Percentiles rank a stretch among this genome's conserved stretches.
Evolutionary conservation across 2,888 invertebrate species (phyloP).

Genomic region (Melanargia galathea): DNA sequence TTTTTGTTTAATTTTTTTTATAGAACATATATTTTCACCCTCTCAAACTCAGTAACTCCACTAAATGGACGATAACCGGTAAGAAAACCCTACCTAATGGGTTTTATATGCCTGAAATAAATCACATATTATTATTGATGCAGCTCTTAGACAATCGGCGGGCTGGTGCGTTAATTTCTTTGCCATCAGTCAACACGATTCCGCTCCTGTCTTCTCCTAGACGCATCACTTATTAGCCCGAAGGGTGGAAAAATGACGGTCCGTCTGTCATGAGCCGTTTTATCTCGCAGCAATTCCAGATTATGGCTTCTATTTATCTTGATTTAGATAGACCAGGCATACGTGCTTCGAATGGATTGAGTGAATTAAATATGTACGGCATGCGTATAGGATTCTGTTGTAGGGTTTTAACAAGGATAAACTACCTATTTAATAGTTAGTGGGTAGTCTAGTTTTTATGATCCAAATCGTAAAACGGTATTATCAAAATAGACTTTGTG

Average conservation of each 20-base stretch:
- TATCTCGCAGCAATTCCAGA: conserved; percentile 34
- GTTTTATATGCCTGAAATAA: too few species aligned
- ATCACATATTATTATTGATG: too few species aligned
- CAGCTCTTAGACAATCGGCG: too few species aligned
- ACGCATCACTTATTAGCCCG: neutral
- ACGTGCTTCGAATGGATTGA: neutral
- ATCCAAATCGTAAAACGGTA: too few species aligned
- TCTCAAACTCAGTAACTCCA: too few species aligned
- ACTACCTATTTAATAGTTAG: neutral
- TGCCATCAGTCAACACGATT: neutral
- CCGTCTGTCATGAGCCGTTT: conserved; percentile 23
- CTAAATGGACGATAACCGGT: too few species aligned
- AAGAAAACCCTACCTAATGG: too few species aligned
- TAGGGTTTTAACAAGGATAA: neutral
- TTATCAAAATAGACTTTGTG: too few species aligned
- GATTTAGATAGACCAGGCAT: conserved; percentile 31
- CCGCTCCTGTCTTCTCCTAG: neutral
- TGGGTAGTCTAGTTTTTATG: too few species aligned
- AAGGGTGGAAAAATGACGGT: conserved; percentile 22
- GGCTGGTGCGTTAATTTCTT: neutral
- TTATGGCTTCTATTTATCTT: conserved; percentile 35
- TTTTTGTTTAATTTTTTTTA: too few species aligned
- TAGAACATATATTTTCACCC: too few species aligned
- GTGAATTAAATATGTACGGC: neutral
- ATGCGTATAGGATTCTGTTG: neutral